Conservation (phyloP, 1,140 invertebrate species). For the Acromyrmex echinatior region DNA sequence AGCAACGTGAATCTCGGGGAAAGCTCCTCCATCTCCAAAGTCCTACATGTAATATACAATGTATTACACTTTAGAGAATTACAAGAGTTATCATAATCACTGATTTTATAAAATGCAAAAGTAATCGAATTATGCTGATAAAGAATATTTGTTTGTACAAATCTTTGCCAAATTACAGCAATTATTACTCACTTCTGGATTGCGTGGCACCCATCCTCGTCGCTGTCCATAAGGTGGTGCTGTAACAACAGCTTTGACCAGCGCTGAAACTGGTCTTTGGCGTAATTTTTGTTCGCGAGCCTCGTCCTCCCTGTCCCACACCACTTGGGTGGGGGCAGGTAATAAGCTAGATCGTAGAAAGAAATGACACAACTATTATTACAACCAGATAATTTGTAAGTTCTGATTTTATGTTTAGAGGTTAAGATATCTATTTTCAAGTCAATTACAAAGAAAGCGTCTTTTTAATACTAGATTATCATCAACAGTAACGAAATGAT, state of each 20-base stretch:
- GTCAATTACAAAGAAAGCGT: neutral
- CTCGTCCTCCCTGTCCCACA: slow-evolving; percentile 96
- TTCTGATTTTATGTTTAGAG: neutral
- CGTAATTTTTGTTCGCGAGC: slow-evolving; percentile 88
- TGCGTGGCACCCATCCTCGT: slow-evolving; percentile 97
- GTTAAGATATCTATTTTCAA: neutral
- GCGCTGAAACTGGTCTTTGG: slow-evolving; percentile 89
- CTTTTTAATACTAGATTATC: neutral
- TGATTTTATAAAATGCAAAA: slow-evolving; percentile 3
- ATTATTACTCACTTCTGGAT: slow-evolving; percentile 92
- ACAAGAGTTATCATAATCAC: neutral
- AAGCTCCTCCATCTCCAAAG: slow-evolving; percentile 98
- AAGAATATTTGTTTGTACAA: neutral
- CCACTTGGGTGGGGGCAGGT: slow-evolving; percentile 93
- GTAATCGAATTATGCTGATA: slow-evolving; percentile 23
- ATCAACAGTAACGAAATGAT: neutral
- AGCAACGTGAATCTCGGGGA: slow-evolving; percentile 98
- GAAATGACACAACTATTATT: slow-evolving; percentile 3
- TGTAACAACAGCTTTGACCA: slow-evolving; percentile 93
- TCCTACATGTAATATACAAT: slow-evolving; percentile 85
- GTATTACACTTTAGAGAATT: slow-evolving; percentile 8
- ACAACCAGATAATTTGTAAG: neutral
- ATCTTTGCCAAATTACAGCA: neutral
- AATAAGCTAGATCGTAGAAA: slow-evolving; percentile 88
- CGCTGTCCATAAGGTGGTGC: slow-evolving; percentile 99